Evolutionary conservation across 2,888 invertebrate species (phyloP), one percentile per base, ranked within the genome.

Genomic region (Strigamia crassipes): DNA sequence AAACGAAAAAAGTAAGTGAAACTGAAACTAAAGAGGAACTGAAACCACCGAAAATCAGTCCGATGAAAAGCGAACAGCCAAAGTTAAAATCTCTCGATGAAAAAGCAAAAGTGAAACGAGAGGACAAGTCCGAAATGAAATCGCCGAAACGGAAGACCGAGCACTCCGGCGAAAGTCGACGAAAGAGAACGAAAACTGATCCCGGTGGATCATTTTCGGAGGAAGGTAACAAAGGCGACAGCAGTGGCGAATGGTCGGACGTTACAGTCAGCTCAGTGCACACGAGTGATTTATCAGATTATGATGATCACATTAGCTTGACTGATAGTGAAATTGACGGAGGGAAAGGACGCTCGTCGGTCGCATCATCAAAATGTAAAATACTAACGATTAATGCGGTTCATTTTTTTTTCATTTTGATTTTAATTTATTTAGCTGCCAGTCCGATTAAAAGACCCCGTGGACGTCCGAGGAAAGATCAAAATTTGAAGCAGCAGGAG

Each of bases 211-310:
- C 42, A 13, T 10, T 42, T 42, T 42, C 42, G 42, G 42, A 42
- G 10, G 42, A 42, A 1, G 1, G 6, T 2, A 12, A 42, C 6
- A 42, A 42, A 15, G 15, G 42, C 13, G 42, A 42, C 10, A 42
- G 42, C 42, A 42, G 12, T 66, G 66, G 66, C 18, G 23, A 66
- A 27, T 66, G 86, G 82, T 87, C 87, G 9, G 87, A 87, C 81
- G 84, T 87, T 13, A 86, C 87, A 4, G 85, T 88, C 42, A 88
- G 88, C 83, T 88, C 88, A 12, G 87, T 89, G 5, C 88, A 89
- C 84, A 89, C 89, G 12, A 88, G 88, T 85, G 89, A 89, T 84
- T 84, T 89, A 80, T 88, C 88, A 0, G 86, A 87, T 61, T 88
- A 87, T 84, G 86, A 86, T 81, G 88, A 87, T 46, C 85, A 84